phyloP scores from a whole-genome alignment of 2,113 vertebrate species.

The Suncus etruscus region DNA sequence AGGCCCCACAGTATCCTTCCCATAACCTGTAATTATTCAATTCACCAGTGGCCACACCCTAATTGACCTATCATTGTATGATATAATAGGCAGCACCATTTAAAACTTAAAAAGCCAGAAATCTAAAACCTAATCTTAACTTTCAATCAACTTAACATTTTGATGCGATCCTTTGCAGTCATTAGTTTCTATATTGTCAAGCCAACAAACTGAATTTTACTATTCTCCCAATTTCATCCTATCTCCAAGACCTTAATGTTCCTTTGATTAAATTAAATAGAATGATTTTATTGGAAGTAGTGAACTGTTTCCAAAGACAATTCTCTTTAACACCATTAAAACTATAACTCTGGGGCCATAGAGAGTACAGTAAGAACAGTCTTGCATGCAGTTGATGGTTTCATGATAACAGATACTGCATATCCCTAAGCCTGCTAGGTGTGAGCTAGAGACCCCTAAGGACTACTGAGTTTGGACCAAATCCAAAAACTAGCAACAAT shows the following conservation, averaged over 20 bases:
- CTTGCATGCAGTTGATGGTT: not conserved
- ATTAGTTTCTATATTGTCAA: not conserved
- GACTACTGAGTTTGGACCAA: too few relatives aligned
- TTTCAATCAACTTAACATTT: constrained; percentile 1
- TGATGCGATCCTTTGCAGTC: not conserved
- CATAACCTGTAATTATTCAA: not conserved
- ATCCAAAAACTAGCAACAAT: too few relatives aligned
- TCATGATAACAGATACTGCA: too few relatives aligned
- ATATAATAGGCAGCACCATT: not conserved
- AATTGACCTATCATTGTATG: not conserved
- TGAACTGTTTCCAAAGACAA: constrained; percentile 47
- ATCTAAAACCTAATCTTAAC: not conserved
- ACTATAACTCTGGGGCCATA: not conserved
- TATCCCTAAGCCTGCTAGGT: too few relatives aligned
- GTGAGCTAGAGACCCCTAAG: too few relatives aligned
- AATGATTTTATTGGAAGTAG: constrained; percentile 44
- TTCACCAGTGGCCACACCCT: not conserved
- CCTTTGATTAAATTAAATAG: constrained; percentile 11
- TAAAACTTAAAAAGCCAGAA: constrained; percentile 31
- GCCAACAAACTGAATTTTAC: not conserved
- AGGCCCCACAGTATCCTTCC: not conserved
- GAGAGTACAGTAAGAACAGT: too few relatives aligned
- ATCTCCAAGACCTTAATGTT: constrained; percentile 33
- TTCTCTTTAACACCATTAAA: not conserved
- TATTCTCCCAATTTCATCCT: not conserved